Conservation (phyloP, 1,140 invertebrate species). For the Eumeta japonica region DNA sequence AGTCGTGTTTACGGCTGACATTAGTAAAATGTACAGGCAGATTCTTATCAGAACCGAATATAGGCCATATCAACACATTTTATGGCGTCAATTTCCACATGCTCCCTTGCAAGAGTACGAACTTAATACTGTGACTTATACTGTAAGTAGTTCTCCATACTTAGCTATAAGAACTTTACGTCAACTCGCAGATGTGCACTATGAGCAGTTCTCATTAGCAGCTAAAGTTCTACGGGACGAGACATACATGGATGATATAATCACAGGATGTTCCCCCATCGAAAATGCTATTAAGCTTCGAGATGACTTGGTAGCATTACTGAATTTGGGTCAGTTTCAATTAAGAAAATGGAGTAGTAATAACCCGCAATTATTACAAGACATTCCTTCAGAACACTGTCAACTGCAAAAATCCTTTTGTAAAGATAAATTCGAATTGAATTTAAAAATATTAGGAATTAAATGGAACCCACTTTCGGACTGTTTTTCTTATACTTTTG, state of each 20-base stretch:
- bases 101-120: background rate
- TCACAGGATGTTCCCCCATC: conserved; percentile 3
- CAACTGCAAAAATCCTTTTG: background rate
- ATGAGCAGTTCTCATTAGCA: conserved; percentile 4
- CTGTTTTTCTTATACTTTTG: background rate
- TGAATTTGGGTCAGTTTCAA: background rate
- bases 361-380: background rate
- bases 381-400: background rate
- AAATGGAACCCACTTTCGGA: background rate
- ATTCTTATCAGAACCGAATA: conserved; percentile 1
- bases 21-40: conserved; percentile 4
- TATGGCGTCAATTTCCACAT: conserved; percentile 1
- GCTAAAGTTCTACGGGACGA: conserved; percentile 8
- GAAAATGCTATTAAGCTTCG: conserved; percentile 1
- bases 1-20: conserved; percentile 6
- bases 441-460: background rate
- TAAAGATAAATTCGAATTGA: background rate
- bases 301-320: background rate
- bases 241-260: conserved; percentile 26
- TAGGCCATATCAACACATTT: conserved; percentile 2
- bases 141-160: background rate
- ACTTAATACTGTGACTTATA: conserved; percentile 6
- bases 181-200: conserved; percentile 16
- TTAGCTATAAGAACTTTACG: conserved; percentile 9
- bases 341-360: conserved; percentile 5